Evolutionary conservation across 2,113 vertebrate species (phyloP).

Genomic region (Accipiter cooperii): DNA sequence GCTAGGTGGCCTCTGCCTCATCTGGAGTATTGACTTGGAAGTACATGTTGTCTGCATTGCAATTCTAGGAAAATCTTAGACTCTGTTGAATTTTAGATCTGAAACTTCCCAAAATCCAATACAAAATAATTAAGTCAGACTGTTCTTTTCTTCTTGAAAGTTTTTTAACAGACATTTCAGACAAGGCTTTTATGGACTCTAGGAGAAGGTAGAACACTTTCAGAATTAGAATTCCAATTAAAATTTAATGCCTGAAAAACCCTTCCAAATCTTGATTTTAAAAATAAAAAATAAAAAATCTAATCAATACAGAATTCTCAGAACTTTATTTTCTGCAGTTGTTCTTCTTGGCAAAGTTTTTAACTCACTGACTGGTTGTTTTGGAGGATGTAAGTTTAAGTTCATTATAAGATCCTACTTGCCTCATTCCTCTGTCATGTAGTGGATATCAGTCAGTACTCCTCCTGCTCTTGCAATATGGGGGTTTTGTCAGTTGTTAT

Average conservation of each 20-base stretch:
- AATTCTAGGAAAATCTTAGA: not conserved
- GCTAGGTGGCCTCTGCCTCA: not conserved
- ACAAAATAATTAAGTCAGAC: not conserved
- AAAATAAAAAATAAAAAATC: not conserved
- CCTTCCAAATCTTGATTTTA: not conserved
- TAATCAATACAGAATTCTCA: not conserved
- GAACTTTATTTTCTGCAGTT: not conserved
- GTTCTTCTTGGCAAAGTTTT: not conserved
- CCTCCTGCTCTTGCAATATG: not conserved
- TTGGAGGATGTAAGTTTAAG: not conserved
- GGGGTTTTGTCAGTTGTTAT: not conserved
- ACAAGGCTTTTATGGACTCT: not conserved
- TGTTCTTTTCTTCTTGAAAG: not conserved
- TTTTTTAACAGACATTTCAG: not conserved
- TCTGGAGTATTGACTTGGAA: not conserved
- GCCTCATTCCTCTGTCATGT: not conserved
- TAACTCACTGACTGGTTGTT: not conserved
- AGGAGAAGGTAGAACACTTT: not conserved
- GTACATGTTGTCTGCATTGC: not conserved
- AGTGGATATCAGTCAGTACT: not conserved
- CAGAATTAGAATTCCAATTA: not conserved
- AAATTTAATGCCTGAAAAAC: not conserved
- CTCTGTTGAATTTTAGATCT: not conserved
- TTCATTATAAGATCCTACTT: not conserved
- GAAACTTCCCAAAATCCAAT: not conserved